A percentile compares a stretch with the other conserved stretches of the same genome.
phyloP scores from a whole-genome alignment of 2,113 vertebrate genomes.

The Phalacrocorax carbo region DNA sequence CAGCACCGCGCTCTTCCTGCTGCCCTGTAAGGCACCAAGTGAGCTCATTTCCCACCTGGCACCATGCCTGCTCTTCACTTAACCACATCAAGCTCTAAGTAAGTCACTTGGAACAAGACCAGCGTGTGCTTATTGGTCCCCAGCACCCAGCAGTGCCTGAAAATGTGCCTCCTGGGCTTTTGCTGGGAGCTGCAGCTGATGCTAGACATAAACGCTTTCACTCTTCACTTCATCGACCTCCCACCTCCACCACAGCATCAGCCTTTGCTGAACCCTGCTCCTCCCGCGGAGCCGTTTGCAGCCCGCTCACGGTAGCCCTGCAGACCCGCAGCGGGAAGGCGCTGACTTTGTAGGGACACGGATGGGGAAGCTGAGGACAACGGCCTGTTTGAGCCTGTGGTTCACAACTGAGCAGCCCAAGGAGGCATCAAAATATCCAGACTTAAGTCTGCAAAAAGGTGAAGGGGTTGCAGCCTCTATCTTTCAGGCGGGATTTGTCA shows the following conservation, averaged over 20 bases:
- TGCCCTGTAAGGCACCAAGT: not conserved
- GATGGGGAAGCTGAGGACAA: not conserved
- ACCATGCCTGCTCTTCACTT: not conserved
- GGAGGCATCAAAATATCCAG: not conserved
- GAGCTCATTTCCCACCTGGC: constrained; percentile 4
- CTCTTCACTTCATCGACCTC: accelerated
- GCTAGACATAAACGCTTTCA: not conserved
- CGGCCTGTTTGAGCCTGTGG: not conserved
- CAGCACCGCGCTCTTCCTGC: not conserved
- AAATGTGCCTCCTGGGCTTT: not conserved
- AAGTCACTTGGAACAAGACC: not conserved
- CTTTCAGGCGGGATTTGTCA: not conserved
- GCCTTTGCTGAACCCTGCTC: accelerated
- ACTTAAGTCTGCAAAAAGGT: not conserved
- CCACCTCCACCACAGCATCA: accelerated
- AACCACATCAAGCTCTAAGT: not conserved
- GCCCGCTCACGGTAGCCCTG: accelerated
- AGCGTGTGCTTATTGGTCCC: not conserved
- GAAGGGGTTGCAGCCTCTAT: not conserved
- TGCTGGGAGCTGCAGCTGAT: not conserved
- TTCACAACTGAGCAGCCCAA: not conserved
- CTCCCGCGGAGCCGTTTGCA: accelerated
- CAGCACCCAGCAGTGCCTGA: accelerated
- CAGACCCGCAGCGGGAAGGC: not conserved
- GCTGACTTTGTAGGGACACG: accelerated